Conservation (phyloP, 1,140 invertebrate species). For the Meloidogyne exigua region DNA sequence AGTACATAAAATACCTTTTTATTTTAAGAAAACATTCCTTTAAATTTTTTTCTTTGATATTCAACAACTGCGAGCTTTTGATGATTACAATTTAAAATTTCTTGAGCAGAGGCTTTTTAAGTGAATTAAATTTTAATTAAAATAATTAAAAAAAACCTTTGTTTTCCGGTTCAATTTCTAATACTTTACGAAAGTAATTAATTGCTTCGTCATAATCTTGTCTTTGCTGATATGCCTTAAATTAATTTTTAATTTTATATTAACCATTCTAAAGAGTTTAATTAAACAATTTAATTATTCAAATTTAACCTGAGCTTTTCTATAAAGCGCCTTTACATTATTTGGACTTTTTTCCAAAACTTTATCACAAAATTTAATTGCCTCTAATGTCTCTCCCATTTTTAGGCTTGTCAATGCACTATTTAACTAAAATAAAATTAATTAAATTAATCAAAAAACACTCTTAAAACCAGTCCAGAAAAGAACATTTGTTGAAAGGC, state of each 20-base stretch:
- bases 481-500: conserved; percentile 36
- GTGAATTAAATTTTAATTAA: too few relatives aligned
- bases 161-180: conserved; percentile 75
- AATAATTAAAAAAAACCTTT: conserved; percentile 58
- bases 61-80: conserved; percentile 75
- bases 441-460: not conserved
- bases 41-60: conserved; percentile 84
- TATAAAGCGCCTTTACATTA: conserved; percentile 85
- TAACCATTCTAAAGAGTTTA: too few relatives aligned
- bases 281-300: conserved; percentile 8
- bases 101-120: conserved; percentile 76
- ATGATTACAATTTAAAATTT: conserved; percentile 74
- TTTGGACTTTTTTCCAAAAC: conserved; percentile 75
- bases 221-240: conserved; percentile 73
- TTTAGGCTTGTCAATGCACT: conserved; percentile 82
- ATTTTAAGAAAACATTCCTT: conserved; percentile 79
- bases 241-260: too few relatives aligned
- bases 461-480: conserved; percentile 25
- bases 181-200: conserved; percentile 76
- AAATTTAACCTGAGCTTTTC: conserved; percentile 74
- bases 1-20: too few relatives aligned
- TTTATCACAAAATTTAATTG: conserved; percentile 72
- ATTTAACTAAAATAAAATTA: conserved; percentile 23
- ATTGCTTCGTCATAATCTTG: conserved; percentile 78
- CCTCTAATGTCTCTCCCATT: conserved; percentile 73